Evolutionary conservation across 1,140 invertebrate genomes (phyloP).

Genomic region (Tetramorium parvispinum): DNA sequence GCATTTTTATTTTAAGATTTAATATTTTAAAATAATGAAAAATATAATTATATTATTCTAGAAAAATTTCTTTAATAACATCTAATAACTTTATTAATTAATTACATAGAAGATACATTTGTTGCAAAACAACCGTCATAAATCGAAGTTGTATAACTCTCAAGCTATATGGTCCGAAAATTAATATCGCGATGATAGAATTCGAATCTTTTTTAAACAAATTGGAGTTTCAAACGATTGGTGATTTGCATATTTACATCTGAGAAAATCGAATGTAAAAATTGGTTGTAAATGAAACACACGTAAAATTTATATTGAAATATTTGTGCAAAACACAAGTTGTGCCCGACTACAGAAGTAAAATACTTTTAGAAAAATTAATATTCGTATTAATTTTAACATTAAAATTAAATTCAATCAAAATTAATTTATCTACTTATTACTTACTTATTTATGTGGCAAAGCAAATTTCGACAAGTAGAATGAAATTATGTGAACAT

Average conservation of each 20-base stretch:
- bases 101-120: background rate
- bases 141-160: background rate
- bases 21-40: background rate
- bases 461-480: background rate
- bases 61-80: background rate
- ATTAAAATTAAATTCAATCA: conserved; percentile 8
- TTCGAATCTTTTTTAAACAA: background rate
- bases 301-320: conserved; percentile 37
- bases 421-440: conserved; percentile 16
- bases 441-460: background rate
- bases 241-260: conserved; percentile 34
- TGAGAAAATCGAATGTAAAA: background rate
- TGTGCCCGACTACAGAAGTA: background rate
- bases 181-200: conserved; percentile 22
- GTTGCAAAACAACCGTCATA: background rate
- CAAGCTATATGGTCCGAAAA: background rate
- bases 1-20: background rate
- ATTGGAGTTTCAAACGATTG: conserved; percentile 22
- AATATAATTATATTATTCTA: background rate
- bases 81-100: background rate
- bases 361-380: background rate
- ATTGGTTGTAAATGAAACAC: background rate
- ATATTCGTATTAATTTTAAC: conserved; percentile 22
- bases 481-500: background rate
- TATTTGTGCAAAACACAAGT: background rate